Percentiles rank a stretch among this genome's conserved stretches.
Conservation (phyloP, 2,797 vertebrate species). For the Hydrolagus colliei region DNA sequence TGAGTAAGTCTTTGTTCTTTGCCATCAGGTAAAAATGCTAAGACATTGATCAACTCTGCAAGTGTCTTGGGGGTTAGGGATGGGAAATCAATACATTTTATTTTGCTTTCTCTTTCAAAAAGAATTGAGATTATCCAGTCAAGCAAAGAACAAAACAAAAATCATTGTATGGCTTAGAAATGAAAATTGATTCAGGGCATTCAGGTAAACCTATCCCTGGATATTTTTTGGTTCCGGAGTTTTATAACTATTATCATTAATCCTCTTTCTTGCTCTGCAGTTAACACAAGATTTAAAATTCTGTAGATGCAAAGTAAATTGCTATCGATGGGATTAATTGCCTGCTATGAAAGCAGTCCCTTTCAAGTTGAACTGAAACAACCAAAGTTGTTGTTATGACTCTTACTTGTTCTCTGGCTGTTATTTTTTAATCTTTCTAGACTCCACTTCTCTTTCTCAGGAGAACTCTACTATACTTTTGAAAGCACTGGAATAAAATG, state of each 20-base stretch:
- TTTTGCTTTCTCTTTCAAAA: background rate
- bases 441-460: background rate
- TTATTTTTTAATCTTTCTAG: background rate
- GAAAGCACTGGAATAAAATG: background rate
- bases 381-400: background rate
- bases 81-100: background rate
- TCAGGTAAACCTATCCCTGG: background rate
- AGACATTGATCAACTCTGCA: background rate
- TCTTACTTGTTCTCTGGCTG: background rate
- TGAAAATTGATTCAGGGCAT: background rate
- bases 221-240: background rate
- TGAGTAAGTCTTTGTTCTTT: slow-evolving; percentile 5
- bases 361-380: background rate
- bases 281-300: background rate
- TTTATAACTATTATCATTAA: background rate
- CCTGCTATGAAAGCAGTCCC: background rate
- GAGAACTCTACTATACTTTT: too few relatives aligned
- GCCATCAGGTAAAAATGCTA: background rate
- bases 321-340: slow-evolving; percentile 6
- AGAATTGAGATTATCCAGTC: background rate
- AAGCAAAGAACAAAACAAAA: slow-evolving; percentile 21
- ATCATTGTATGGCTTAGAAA: background rate
- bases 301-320: background rate
- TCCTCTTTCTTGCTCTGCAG: slow-evolving; percentile 14
- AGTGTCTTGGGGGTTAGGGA: too few relatives aligned